These are phyloP conservation scores for Drosophila fungiperda DNA, from an alignment of 2,888 invertebrate genomes.

Conservation along the genomic window DNA sequence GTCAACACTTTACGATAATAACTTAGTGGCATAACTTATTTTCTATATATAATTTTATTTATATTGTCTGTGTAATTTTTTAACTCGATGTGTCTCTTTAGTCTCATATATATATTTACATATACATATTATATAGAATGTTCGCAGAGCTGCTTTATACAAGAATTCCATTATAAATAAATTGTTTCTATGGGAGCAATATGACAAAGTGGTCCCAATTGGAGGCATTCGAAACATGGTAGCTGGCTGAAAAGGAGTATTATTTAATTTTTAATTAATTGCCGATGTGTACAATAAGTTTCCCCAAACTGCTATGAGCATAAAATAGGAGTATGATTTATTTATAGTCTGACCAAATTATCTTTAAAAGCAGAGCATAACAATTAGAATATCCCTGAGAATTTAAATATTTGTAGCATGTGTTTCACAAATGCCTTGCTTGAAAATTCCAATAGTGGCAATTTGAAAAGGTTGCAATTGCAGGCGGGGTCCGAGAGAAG, in stretches of 20 bases:
- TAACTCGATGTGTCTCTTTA: too few species aligned
- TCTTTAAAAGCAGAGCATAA: background rate
- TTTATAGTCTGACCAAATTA: background rate
- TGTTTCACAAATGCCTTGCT: conserved; percentile 18
- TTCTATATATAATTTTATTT: background rate
- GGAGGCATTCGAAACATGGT: background rate
- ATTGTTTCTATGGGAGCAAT: background rate
- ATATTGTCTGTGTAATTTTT: background rate
- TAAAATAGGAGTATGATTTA: background rate
- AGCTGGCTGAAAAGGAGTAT: background rate
- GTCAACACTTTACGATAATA: background rate
- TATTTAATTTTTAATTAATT: background rate
- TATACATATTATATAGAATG: background rate
- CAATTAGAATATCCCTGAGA: background rate
- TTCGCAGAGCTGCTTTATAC: background rate
- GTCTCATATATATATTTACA: too few species aligned
- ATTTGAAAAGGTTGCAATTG: conserved; percentile 49
- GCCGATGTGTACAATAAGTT: background rate
- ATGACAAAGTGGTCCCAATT: background rate
- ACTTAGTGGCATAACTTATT: background rate
- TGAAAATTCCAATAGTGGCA: conserved; percentile 26
- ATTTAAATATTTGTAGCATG: background rate
- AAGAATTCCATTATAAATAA: background rate
- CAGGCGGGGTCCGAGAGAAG: background rate
- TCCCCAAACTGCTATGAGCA: background rate